These are phyloP conservation scores for Acronicta leporina DNA, from an alignment of 2,888 invertebrate genomes.

Conservation along the genomic window DNA sequence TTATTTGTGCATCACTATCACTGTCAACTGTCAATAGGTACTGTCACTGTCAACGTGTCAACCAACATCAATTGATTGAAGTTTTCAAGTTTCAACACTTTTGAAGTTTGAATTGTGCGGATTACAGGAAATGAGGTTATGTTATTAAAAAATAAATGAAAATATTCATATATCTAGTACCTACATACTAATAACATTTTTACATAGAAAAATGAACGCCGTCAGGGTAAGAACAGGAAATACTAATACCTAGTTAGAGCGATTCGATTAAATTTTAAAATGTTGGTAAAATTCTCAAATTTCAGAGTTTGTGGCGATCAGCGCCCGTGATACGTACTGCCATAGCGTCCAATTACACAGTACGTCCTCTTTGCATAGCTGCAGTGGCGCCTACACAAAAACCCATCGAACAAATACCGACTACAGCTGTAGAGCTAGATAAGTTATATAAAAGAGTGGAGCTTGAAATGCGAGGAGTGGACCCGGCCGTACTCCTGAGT, in stretches of 20 bases:
- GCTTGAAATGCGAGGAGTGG: slow-evolving; percentile 96
- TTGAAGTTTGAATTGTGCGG: too few relatives aligned
- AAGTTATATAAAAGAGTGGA: slow-evolving; percentile 95
- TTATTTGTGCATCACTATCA: too few relatives aligned
- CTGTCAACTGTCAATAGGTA: too few relatives aligned
- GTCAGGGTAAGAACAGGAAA: slow-evolving; percentile 65
- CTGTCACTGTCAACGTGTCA: too few relatives aligned
- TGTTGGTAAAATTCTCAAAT: neutral
- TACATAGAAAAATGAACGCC: slow-evolving; percentile 61
- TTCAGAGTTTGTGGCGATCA: slow-evolving; percentile 75
- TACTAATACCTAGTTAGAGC: too few relatives aligned
- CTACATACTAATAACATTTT: neutral
- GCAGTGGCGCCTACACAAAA: slow-evolving; percentile 62
- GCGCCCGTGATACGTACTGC: slow-evolving; percentile 64
- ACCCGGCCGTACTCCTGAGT: slow-evolving; percentile 95
- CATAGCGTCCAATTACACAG: slow-evolving; percentile 56
- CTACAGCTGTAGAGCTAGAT: slow-evolving; percentile 87
- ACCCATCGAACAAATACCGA: slow-evolving; percentile 62
- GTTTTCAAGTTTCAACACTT: too few relatives aligned
- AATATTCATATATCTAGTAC: neutral
- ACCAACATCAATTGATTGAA: too few relatives aligned
- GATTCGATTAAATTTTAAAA: neutral
- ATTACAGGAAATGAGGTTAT: too few relatives aligned
- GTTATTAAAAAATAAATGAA: neutral
- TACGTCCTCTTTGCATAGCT: slow-evolving; percentile 66